phyloP scores from a whole-genome alignment of 2,113 vertebrate species.

The Alethe castanea region DNA sequence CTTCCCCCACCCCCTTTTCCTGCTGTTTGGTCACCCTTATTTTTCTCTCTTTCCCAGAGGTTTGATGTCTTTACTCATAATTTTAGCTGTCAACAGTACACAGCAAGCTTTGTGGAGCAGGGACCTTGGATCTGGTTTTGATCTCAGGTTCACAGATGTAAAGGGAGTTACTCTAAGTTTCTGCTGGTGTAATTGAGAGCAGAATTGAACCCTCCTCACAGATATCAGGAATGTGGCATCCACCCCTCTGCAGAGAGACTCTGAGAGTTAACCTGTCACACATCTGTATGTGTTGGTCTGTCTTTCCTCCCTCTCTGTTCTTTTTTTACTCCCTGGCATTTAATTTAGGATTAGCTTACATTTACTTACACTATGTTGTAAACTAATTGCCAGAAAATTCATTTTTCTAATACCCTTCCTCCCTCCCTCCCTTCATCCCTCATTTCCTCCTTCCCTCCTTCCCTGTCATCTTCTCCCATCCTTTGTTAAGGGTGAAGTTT shows the following conservation, averaged over 20 bases:
- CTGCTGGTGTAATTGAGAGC: not conserved
- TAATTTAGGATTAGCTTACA: not conserved
- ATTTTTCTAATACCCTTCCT: not conserved
- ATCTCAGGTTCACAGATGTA: not conserved
- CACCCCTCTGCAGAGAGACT: not conserved
- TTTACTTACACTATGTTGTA: not conserved
- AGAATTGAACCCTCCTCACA: not conserved
- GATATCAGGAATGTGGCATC: not conserved
- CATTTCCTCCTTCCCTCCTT: too few relatives aligned
- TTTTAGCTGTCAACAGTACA: conserved; percentile 33
- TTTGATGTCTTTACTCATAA: conserved; percentile 37
- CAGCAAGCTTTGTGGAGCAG: not conserved
- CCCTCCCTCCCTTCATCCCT: too few relatives aligned
- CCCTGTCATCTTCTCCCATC: not conserved
- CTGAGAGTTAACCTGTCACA: not conserved
- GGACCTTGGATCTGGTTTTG: conserved; percentile 6
- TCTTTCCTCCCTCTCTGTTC: not conserved
- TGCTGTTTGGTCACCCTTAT: conserved; percentile 46
- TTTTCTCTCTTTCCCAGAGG: not conserved
- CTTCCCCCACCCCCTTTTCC: not conserved
- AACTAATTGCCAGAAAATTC: not conserved
- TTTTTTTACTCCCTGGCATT: not conserved
- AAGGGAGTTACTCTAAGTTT: not conserved
- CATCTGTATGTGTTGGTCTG: not conserved
- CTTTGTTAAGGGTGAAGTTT: not conserved